Conservation (phyloP, 2,888 invertebrate genomes). For the Lycocerus yunnanus region DNA sequence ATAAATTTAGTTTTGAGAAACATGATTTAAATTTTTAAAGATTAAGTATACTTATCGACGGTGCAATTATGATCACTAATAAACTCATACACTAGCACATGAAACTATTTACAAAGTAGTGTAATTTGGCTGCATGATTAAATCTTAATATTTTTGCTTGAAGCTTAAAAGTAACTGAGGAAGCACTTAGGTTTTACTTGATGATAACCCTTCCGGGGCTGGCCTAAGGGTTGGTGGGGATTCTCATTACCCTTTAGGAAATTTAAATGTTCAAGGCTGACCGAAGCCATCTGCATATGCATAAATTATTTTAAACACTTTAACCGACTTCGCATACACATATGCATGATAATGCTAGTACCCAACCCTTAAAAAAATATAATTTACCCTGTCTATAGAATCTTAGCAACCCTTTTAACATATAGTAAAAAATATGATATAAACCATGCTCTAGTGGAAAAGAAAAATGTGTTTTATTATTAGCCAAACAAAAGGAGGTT, state of each 20-base stretch:
- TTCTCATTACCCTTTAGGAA: slow-evolving; percentile 46
- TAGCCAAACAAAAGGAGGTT: slow-evolving; percentile 53
- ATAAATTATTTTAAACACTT: slow-evolving; percentile 43
- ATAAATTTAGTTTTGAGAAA: not conserved
- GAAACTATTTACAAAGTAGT: not conserved
- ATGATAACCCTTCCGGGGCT: slow-evolving; percentile 50
- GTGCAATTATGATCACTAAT: not conserved
- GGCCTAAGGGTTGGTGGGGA: slow-evolving; percentile 45
- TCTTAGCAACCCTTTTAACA: slow-evolving; percentile 49
- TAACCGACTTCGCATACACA: slow-evolving; percentile 34
- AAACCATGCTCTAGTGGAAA: slow-evolving; percentile 59
- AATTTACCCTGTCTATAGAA: slow-evolving; percentile 48
- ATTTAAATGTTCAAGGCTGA: slow-evolving; percentile 48
- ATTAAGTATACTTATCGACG: not conserved
- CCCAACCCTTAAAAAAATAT: slow-evolving; percentile 45
- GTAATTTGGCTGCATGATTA: not conserved
- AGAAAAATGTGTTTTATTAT: slow-evolving; percentile 58
- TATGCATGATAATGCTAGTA: slow-evolving; percentile 50
- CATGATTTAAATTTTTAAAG: not conserved
- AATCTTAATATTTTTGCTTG: not conserved
- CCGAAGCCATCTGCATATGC: slow-evolving; percentile 49
- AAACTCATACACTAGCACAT: not conserved
- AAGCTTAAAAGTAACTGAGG: slow-evolving; percentile 15
- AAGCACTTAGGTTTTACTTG: slow-evolving; percentile 19
- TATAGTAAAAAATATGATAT: slow-evolving; percentile 55